Conservation (phyloP, 2,888 invertebrate species). For the Campoletis raptor region DNA sequence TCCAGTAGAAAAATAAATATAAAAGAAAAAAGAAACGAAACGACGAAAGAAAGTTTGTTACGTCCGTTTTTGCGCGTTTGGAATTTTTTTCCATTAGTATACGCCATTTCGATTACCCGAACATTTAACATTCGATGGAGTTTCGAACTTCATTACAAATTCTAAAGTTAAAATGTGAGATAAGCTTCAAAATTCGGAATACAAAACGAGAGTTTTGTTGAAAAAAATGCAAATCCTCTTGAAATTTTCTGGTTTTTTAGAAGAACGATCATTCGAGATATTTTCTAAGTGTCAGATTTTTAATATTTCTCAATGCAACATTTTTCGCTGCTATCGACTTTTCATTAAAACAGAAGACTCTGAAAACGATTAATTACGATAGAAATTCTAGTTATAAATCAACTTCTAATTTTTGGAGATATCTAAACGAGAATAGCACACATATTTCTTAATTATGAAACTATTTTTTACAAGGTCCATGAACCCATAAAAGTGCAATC, state of each 20-base stretch:
- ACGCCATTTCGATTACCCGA: not conserved
- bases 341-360: not conserved
- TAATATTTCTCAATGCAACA: not conserved
- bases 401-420: not conserved
- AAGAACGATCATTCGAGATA: not conserved
- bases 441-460: not conserved
- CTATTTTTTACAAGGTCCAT: not conserved
- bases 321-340: not conserved
- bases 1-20: not conserved
- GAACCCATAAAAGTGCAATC: not conserved
- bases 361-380: not conserved
- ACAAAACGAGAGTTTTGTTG: not conserved
- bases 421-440: not conserved
- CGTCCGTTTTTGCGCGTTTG: not conserved
- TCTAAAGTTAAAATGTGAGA: not conserved
- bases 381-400: not conserved
- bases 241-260: not conserved
- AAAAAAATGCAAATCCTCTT: not conserved
- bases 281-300: not conserved
- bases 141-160: not conserved
- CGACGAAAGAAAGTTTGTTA: conserved; percentile 3
- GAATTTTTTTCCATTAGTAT: not conserved
- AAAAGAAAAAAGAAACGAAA: not conserved
- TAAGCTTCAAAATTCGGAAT: not conserved
- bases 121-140: not conserved